Percentiles rank a stretch among this genome's conserved stretches.
phyloP scores from a whole-genome alignment of 2,888 invertebrate genomes.

The Phyllotreta cruciferae region DNA sequence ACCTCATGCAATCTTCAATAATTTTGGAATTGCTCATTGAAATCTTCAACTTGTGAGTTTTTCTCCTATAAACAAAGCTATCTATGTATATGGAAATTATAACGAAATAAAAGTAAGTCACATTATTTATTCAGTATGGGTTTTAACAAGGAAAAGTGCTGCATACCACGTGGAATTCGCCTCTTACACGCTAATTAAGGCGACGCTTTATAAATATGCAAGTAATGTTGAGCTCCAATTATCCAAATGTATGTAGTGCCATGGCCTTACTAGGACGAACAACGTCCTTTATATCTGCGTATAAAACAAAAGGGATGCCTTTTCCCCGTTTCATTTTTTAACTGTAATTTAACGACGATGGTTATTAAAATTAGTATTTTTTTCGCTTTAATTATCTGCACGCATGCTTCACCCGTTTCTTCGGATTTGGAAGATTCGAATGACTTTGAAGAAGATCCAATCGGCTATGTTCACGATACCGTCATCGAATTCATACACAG shows the following conservation, averaged over 20 bases:
- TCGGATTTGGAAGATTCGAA: constrained; percentile 56
- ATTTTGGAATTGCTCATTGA: too few relatives aligned
- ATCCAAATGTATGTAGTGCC: constrained; percentile 12
- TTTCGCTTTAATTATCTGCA: constrained; percentile 33
- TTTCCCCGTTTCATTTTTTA: constrained; percentile 22
- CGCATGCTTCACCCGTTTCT: constrained; percentile 45
- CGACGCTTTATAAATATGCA: constrained; percentile 27
- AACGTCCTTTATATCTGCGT: constrained; percentile 20
- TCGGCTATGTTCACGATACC: constrained; percentile 76
- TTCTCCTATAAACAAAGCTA: constrained; percentile 18
- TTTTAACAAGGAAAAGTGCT: constrained; percentile 28
- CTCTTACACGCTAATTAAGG: constrained; percentile 7
- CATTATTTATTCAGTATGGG: constrained; percentile 11
- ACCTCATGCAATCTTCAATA: too few relatives aligned
- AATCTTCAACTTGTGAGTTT: neutral
- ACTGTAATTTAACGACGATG: constrained; percentile 30
- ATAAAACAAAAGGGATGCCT: constrained; percentile 29
- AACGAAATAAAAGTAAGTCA: constrained; percentile 25
- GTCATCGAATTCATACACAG: constrained; percentile 65
- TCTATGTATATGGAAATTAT: constrained; percentile 15
- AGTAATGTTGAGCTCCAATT: constrained; percentile 16
- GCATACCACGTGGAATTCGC: constrained; percentile 26
- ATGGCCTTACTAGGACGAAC: constrained; percentile 20
- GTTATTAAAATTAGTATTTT: constrained; percentile 29
- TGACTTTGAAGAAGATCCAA: constrained; percentile 73